Percentiles rank a stretch among this genome's conserved stretches.
Conservation (phyloP, 2,797 vertebrate species). For the Sebastes steindachneri region DNA sequence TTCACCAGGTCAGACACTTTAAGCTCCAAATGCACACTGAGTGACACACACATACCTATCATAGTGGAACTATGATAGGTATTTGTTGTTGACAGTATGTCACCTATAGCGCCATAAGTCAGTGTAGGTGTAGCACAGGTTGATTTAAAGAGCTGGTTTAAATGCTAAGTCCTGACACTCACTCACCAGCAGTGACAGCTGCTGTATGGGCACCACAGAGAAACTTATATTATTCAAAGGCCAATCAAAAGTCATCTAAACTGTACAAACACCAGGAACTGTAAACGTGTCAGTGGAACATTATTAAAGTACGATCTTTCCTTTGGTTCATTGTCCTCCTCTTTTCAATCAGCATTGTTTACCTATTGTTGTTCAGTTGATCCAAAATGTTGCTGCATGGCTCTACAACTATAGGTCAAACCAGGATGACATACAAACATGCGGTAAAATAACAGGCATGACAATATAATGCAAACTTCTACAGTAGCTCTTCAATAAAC, state of each 20-base stretch:
- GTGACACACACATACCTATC: constrained; percentile 30
- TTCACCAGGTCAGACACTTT: constrained; percentile 18
- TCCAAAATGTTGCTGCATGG: background rate
- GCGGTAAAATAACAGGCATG: too few species aligned
- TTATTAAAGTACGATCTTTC: background rate
- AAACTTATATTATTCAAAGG: constrained; percentile 45
- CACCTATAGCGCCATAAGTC: constrained; percentile 64
- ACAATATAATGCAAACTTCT: background rate
- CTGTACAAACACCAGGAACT: constrained; percentile 20
- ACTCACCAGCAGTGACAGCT: constrained; percentile 57
- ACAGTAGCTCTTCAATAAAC: background rate
- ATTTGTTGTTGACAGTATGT: constrained; percentile 41
- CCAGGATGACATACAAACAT: background rate
- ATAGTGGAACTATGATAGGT: constrained; percentile 5
- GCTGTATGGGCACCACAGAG: constrained; percentile 13
- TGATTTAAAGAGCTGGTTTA: constrained; percentile 74
- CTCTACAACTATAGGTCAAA: background rate
- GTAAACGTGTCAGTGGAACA: constrained; percentile 7
- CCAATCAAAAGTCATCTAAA: constrained; percentile 51
- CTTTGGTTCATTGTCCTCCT: too few species aligned
- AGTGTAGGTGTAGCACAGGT: constrained; percentile 41
- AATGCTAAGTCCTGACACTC: constrained; percentile 72
- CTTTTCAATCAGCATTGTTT: background rate
- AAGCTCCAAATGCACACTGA: constrained; percentile 31
- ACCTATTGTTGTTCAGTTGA: background rate